Conservation (phyloP, 2,888 invertebrate genomes). For the Epirrita christyi region DNA sequence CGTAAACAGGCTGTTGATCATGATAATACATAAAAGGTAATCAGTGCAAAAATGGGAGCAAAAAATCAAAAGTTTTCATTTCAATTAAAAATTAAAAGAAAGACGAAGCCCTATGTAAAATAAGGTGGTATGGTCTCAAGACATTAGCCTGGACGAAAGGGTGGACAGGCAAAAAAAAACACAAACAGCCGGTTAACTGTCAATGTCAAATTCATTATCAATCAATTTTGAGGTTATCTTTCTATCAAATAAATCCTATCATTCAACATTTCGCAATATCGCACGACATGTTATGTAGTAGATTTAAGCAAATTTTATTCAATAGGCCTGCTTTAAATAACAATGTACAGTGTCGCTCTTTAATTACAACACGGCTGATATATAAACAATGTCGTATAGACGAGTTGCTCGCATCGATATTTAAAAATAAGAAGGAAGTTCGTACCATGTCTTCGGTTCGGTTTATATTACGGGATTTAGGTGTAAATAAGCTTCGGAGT, state of each 20-base stretch:
- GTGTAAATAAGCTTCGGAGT: constrained; percentile 63
- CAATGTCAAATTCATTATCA: constrained; percentile 28
- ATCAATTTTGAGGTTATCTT: constrained; percentile 62
- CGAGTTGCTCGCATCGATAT: constrained; percentile 40
- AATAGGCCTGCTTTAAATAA: constrained; percentile 46
- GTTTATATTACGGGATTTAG: constrained; percentile 64
- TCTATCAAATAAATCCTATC: too few species aligned
- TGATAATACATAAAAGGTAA: too few species aligned
- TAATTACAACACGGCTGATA: constrained; percentile 45
- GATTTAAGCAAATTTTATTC: constrained; percentile 57
- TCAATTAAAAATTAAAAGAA: too few species aligned
- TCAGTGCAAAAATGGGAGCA: too few species aligned
- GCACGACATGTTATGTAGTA: constrained; percentile 64
- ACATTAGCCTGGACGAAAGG: background rate
- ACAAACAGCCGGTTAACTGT: constrained; percentile 26
- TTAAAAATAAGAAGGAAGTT: constrained; percentile 40
- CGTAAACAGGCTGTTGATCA: too few species aligned
- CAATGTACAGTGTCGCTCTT: constrained; percentile 47
- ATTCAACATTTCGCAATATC: constrained; percentile 53
- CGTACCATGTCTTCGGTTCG: constrained; percentile 61
- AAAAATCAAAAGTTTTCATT: too few species aligned
- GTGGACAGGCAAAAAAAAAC: background rate
- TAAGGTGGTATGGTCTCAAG: too few species aligned
- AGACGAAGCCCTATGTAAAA: too few species aligned
- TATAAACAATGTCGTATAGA: constrained; percentile 56